Evolutionary conservation across 2,113 vertebrate species (phyloP).

Genomic region (Campylomormyrus numenius): DNA sequence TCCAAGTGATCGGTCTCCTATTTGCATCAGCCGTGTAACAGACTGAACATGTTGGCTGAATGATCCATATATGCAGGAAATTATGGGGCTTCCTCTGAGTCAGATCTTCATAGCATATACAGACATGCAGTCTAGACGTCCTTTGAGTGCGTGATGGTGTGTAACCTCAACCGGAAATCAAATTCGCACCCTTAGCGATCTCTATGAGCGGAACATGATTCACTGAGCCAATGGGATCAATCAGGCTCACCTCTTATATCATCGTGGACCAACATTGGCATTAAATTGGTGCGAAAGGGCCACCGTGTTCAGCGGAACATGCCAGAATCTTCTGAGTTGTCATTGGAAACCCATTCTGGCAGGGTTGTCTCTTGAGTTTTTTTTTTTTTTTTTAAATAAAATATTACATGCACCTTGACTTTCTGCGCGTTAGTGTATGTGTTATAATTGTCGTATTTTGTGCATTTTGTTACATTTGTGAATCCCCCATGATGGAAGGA

Average conservation of each 20-base stretch:
- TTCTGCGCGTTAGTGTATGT: neutral
- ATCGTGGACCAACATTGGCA: neutral
- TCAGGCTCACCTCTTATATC: neutral
- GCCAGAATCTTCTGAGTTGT: neutral
- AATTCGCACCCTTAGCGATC: neutral
- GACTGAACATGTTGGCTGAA: neutral
- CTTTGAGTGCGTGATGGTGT: neutral
- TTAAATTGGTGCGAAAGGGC: neutral
- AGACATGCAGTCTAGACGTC: neutral
- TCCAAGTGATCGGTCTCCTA: neutral
- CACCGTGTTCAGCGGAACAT: neutral
- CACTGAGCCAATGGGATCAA: neutral
- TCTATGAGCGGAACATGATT: neutral
- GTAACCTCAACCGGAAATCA: neutral
- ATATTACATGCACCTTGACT: neutral
- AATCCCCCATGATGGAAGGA: neutral
- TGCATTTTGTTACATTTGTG: neutral
- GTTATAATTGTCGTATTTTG: neutral
- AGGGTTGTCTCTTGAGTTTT: neutral
- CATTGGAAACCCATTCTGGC: neutral
- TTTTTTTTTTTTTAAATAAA: neutral
- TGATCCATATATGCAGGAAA: neutral
- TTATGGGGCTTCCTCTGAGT: neutral
- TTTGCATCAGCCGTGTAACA: neutral
- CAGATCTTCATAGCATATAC: neutral